A percentile compares a stretch with the other conserved stretches of the same genome.
phyloP scores from a whole-genome alignment of 2,113 vertebrate species.

The Xiphophorus maculatus region DNA sequence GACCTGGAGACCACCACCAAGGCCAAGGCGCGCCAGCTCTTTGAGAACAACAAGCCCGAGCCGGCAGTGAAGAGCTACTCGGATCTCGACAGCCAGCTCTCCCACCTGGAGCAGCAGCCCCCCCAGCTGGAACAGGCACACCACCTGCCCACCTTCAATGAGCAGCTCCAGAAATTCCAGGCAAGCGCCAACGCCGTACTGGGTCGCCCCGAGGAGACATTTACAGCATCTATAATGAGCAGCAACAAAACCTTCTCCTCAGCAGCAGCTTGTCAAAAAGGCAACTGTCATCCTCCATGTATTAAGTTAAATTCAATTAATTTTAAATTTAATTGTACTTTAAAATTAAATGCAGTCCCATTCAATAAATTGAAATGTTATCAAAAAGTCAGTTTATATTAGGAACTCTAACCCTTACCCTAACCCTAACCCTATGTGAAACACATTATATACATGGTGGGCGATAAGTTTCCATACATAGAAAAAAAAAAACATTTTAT shows the following conservation, averaged over 20 bases:
- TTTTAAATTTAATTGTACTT: too few relatives aligned
- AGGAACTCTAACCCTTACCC: too few relatives aligned
- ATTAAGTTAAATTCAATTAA: background rate
- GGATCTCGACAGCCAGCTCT: conserved; percentile 82
- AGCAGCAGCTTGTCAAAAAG: too few relatives aligned
- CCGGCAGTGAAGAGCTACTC: conserved; percentile 87
- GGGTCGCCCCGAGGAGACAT: background rate
- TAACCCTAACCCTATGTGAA: too few relatives aligned
- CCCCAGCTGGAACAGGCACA: conserved; percentile 86
- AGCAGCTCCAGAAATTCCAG: conserved; percentile 92
- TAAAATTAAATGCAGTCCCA: too few relatives aligned
- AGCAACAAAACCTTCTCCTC: background rate
- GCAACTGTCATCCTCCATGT: background rate
- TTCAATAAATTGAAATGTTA: too few relatives aligned
- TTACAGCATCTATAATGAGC: background rate
- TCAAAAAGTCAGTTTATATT: too few relatives aligned
- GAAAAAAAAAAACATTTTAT: too few relatives aligned
- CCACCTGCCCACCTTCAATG: conserved; percentile 89
- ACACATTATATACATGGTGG: too few relatives aligned
- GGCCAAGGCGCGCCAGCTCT: conserved; percentile 90
- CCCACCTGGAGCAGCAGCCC: conserved; percentile 84
- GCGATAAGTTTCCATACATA: too few relatives aligned
- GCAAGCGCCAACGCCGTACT: conserved; percentile 53
- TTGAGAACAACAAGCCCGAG: conserved; percentile 90
- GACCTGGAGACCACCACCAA: conserved; percentile 90